Conservation (phyloP, 2,113 vertebrate genomes). For the Nothoprocta pentlandii region DNA sequence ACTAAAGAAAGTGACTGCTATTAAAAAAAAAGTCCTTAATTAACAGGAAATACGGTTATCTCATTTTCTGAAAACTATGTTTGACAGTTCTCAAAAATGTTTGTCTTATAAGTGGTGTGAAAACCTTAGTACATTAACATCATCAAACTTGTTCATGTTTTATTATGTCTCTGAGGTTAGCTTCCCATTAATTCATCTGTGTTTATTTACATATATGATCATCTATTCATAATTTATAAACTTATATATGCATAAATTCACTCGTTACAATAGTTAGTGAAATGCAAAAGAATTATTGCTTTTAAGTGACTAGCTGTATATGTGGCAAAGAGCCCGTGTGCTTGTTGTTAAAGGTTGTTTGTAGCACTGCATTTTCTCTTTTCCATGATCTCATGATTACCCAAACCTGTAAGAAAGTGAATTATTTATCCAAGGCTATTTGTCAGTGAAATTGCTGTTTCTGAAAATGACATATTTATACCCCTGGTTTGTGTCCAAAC, state of each 20-base stretch:
- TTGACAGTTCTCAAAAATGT: not conserved
- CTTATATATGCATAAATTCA: not conserved
- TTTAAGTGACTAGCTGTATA: not conserved
- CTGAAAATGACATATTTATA: not conserved
- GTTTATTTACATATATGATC: not conserved
- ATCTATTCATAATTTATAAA: not conserved
- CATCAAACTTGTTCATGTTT: not conserved
- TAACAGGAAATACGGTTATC: not conserved
- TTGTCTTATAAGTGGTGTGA: not conserved
- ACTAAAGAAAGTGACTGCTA: not conserved
- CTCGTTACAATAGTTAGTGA: not conserved
- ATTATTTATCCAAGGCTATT: not conserved
- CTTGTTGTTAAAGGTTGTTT: not conserved
- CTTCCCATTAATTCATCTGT: not conserved
- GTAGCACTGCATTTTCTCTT: not conserved
- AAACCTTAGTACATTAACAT: not conserved
- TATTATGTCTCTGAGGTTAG: not conserved
- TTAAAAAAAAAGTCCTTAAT: not conserved
- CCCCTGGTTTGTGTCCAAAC: not conserved
- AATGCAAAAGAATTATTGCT: not conserved
- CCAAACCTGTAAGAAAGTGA: not conserved
- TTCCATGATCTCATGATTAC: not conserved
- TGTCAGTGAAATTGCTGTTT: not conserved
- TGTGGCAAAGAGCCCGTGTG: not conserved
- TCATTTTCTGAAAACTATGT: not conserved